Evolutionary conservation across 2,888 invertebrate species (phyloP).

Genomic region (Synergus japonicus): DNA sequence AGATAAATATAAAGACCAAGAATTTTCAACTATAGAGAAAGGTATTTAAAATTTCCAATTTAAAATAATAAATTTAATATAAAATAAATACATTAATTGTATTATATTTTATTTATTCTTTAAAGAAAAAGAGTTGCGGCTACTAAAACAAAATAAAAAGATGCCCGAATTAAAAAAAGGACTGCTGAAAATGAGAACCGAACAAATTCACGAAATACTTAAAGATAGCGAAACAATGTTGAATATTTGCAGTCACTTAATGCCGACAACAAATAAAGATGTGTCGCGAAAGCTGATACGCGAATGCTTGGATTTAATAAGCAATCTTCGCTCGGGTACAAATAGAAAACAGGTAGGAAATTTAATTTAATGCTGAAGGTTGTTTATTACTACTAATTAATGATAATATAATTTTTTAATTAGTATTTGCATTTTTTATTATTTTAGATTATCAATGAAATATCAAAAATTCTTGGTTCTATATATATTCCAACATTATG

Average conservation of each 20-base stretch:
- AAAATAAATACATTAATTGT: background rate
- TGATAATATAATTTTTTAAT: constrained; percentile 23
- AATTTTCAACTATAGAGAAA: constrained; percentile 64
- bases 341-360: constrained; percentile 66
- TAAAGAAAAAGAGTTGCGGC: constrained; percentile 43
- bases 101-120: constrained; percentile 10
- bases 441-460: constrained; percentile 63
- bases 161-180: constrained; percentile 58
- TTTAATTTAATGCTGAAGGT: constrained; percentile 9
- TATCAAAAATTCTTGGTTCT: constrained; percentile 61
- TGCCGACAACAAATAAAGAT: constrained; percentile 64
- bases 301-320: constrained; percentile 63
- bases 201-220: constrained; percentile 64
- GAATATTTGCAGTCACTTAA: constrained; percentile 66
- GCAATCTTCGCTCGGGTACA: constrained; percentile 62
- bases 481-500: constrained; percentile 67
- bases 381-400: background rate
- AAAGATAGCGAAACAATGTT: constrained; percentile 66
- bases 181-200: constrained; percentile 62
- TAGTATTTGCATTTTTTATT: constrained; percentile 43
- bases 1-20: constrained; percentile 61
- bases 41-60: constrained; percentile 52
- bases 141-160: constrained; percentile 62
- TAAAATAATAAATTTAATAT: too few relatives aligned
- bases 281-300: constrained; percentile 61